phyloP scores from a whole-genome alignment of 2,888 invertebrate species.

The Clanis bilineata region DNA sequence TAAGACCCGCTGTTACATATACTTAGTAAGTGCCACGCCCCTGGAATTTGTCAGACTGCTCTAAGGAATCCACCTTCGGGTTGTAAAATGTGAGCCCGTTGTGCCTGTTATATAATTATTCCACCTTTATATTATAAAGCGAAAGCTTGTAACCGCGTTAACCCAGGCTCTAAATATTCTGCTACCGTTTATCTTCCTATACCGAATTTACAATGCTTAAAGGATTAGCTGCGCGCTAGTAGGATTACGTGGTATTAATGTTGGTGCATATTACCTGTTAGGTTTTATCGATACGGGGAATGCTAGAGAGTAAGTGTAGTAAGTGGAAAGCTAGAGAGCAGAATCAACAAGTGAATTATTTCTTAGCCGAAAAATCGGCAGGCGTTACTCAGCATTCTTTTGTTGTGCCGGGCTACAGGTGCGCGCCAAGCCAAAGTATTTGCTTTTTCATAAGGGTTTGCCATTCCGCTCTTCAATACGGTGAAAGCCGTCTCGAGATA shows the following conservation, averaged over 20 bases:
- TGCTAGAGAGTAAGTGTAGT: too few species aligned
- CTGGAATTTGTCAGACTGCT: slow-evolving; percentile 67
- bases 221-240: slow-evolving; percentile 56
- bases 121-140: slow-evolving; percentile 60
- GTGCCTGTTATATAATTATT: slow-evolving; percentile 60
- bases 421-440: slow-evolving; percentile 50
- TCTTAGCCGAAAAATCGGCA: slow-evolving; percentile 70
- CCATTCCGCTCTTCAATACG: slow-evolving; percentile 35
- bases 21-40: slow-evolving; percentile 52
- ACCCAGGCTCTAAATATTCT: slow-evolving; percentile 62
- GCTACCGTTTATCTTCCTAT: slow-evolving; percentile 59
- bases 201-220: slow-evolving; percentile 60
- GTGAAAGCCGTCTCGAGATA: slow-evolving; percentile 38
- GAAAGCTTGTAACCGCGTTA: slow-evolving; percentile 50
- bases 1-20: slow-evolving; percentile 63
- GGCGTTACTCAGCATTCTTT: slow-evolving; percentile 67
- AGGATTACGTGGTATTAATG: slow-evolving; percentile 37
- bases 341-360: slow-evolving; percentile 77
- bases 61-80: slow-evolving; percentile 59
- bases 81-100: slow-evolving; percentile 53
- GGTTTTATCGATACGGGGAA: not conserved
- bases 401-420: slow-evolving; percentile 68
- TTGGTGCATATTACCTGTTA: not conserved
- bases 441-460: slow-evolving; percentile 55
- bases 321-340: slow-evolving; percentile 49